These are phyloP conservation scores for Ephialtes manifestator DNA, from an alignment of 2,888 invertebrate species.

Conservation along the genomic window DNA sequence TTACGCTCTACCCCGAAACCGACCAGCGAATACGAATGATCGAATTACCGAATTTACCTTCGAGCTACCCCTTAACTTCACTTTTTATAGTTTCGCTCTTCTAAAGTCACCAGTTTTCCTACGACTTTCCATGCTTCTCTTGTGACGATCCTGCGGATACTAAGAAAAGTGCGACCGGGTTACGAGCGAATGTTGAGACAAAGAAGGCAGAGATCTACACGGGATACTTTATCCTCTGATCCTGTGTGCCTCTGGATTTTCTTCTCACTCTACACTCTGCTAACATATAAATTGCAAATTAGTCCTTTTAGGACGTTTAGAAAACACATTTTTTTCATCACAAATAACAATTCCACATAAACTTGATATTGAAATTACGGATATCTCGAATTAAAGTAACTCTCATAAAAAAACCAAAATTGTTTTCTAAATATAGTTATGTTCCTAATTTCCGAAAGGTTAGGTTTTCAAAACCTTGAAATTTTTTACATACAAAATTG, in stretches of 20 bases:
- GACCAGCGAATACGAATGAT: slow-evolving; percentile 82
- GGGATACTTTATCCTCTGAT: neutral
- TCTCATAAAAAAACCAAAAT: too few relatives aligned
- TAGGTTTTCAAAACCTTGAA: too few relatives aligned
- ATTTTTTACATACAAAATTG: too few relatives aligned
- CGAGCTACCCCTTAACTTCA: slow-evolving; percentile 28
- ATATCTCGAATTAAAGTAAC: neutral
- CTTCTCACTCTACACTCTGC: neutral
- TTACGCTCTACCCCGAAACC: slow-evolving; percentile 67
- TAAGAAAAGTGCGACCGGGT: slow-evolving; percentile 16
- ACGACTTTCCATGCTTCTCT: neutral
- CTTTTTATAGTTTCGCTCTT: slow-evolving; percentile 4
- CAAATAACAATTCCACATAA: neutral
- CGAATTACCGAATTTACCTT: slow-evolving; percentile 77
- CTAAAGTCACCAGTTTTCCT: slow-evolving; percentile 10
- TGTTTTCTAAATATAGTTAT: too few relatives aligned
- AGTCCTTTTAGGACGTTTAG: neutral
- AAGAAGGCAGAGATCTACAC: slow-evolving; percentile 11
- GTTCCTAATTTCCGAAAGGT: too few relatives aligned
- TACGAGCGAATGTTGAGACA: neutral
- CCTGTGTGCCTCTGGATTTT: neutral
- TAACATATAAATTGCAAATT: neutral
- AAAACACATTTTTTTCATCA: neutral
- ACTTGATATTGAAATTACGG: neutral
- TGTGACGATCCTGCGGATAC: neutral